Conservation (phyloP, 2,113 vertebrate species). For the Okapia johnstoni region DNA sequence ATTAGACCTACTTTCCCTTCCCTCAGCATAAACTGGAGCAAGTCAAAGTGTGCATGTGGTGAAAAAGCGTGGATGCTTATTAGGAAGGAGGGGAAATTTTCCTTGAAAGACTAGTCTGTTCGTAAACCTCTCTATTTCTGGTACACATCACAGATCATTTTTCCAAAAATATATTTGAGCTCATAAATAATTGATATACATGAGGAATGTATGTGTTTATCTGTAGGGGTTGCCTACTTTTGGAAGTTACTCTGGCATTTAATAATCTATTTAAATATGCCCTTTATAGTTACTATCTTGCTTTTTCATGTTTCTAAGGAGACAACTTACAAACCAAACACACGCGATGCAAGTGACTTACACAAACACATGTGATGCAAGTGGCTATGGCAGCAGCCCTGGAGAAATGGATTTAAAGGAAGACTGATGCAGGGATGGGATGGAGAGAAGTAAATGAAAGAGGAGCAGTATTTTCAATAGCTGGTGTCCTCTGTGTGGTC, state of each 20-base stretch:
- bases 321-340: conserved; percentile 35
- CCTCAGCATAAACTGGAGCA: neutral
- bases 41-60: neutral
- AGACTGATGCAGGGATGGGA: neutral
- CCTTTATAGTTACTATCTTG: neutral
- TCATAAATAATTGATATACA: neutral
- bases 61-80: neutral
- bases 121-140: neutral
- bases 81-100: neutral
- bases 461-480: neutral
- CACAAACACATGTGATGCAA: neutral
- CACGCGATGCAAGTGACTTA: neutral
- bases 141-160: neutral
- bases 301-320: neutral
- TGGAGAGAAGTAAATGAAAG: neutral
- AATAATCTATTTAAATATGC: conserved; percentile 38
- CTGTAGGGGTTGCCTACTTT: neutral
- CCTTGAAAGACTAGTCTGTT: neutral
- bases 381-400: no score
- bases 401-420: neutral
- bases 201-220: neutral
- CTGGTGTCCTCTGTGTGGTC: neutral
- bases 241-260: neutral
- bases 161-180: neutral
- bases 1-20: neutral